Evolutionary conservation across 2,797 vertebrate genomes (phyloP), one percentile per base, ranked within the genome.

Genomic region (Aythya fuligula): DNA sequence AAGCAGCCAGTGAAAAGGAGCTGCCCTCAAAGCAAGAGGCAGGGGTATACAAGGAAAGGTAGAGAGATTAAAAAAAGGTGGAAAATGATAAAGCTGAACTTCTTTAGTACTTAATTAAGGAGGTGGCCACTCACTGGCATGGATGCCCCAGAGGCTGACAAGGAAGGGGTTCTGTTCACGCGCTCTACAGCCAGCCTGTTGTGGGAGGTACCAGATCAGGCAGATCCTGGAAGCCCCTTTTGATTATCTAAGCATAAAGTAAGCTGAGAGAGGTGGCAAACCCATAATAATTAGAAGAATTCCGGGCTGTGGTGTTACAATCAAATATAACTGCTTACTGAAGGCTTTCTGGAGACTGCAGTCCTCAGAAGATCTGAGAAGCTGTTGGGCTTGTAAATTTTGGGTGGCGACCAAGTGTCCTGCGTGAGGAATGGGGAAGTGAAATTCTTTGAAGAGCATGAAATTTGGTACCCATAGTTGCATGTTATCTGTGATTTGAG

Each of bases 241-340:
- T 8, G 24, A n/a, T 47, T n/a, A 7, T 82, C 66, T 25, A 66
- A 11, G 41, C 24, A 24, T 41, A 17, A 49, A 25, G 1, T 3
- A 2, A 4, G 3, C 28, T 75, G 56, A 51, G 51, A 58, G 65
- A 65, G 54, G 38, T 41, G 54, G 28, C 13, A 81, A 61, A 45
- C 9, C 13, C 6, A 0, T 74, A 28, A 39, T 9, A 3, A 4
- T 3, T 4, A 18, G 34, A 62, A 71, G 9, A 58, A 12, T 25
- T 49, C 21, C 20, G 34, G 10, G 25, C 36, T 49, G 36, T 47
- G 58, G 30, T 38, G 28, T 87, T 85, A 3, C 19, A 32, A 54
- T 77, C 41, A 27, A 56, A 6, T 54, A 1, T 16, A 14, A 34
- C 11, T 49, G 47, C 22, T 24, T 24, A 24, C 47, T 24, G 47